Evolutionary conservation across 2,797 vertebrate genomes (phyloP).

Genomic region (Phalanger gymnotis): DNA sequence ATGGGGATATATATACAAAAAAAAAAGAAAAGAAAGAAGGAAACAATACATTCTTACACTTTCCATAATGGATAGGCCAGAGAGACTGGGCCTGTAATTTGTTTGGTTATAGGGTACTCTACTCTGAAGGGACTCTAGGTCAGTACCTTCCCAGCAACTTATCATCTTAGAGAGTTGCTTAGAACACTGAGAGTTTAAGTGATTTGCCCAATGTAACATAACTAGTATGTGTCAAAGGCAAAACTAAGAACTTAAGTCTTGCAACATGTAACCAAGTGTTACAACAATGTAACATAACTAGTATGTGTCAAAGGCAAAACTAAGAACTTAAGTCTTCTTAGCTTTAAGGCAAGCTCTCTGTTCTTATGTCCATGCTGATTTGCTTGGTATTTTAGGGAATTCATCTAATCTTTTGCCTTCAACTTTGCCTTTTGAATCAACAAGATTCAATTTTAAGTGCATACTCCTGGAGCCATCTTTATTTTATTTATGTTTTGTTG

Average conservation of each 20-base stretch:
- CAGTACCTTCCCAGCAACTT: not conserved
- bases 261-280: too few relatives aligned
- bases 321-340: not conserved
- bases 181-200: not conserved
- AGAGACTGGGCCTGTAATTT: not conserved
- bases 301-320: not conserved
- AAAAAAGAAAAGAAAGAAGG: too few relatives aligned
- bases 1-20: not conserved
- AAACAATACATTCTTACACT: not conserved
- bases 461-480: not conserved
- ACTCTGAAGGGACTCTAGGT: not conserved
- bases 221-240: not conserved
- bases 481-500: not conserved
- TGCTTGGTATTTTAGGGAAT: not conserved
- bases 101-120: not conserved
- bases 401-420: not conserved
- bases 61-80: not conserved
- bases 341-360: not conserved
- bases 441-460: not conserved
- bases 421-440: not conserved
- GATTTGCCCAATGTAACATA: not conserved
- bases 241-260: not conserved
- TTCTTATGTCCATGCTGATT: not conserved
- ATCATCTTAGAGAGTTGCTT: not conserved
- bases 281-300: not conserved